Percentiles rank a stretch among this genome's conserved stretches.
These are phyloP conservation scores for Acanthochromis polyacanthus DNA, from an alignment of 2,113 vertebrate genomes.

Conservation along the genomic window DNA sequence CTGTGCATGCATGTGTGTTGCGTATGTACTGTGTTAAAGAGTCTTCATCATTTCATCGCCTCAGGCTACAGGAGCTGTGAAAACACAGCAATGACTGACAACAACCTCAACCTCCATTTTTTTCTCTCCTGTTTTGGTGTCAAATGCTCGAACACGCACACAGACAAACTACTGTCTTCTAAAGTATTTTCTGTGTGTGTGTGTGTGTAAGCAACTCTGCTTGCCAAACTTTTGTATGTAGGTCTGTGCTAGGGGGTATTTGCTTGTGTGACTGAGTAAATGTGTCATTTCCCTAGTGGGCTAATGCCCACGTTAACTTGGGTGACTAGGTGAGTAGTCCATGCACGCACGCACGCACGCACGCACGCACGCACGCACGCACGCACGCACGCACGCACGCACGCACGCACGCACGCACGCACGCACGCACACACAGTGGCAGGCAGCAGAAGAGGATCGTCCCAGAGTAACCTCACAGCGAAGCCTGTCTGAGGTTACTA, in stretches of 20 bases:
- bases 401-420: constrained; percentile 26
- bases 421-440: constrained; percentile 22
- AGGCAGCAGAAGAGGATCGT: constrained; percentile 30
- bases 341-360: neutral
- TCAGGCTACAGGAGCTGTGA: neutral
- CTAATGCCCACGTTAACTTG: constrained; percentile 19
- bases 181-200: neutral
- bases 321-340: constrained; percentile 33
- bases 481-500: constrained; percentile 62
- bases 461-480: constrained; percentile 70
- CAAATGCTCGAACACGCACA: neutral
- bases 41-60: neutral
- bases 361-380: too few species aligned
- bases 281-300: constrained; percentile 32
- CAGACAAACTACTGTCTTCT: neutral
- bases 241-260: neutral
- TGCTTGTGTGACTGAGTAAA: constrained; percentile 25
- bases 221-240: neutral
- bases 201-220: neutral
- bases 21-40: neutral
- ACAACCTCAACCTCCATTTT: neutral
- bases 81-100: neutral
- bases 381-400: constrained; percentile 22
- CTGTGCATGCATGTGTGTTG: neutral
- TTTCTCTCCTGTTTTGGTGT: neutral